Evolutionary conservation across 2,888 invertebrate species (phyloP), one percentile per base, ranked within the genome.

Genomic region (Antitype chi): DNA sequence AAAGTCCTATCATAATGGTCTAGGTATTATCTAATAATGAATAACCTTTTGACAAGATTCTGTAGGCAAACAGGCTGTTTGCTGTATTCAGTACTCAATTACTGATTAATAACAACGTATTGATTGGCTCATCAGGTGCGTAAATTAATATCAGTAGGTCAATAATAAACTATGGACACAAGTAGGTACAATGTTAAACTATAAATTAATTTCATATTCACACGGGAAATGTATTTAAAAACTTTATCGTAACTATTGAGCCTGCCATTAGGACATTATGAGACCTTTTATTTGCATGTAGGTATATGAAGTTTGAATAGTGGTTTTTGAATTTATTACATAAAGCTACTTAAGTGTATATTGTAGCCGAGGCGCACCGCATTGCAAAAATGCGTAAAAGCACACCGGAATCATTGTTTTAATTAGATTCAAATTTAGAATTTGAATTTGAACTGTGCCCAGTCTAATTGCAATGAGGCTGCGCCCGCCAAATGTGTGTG

Each of bases 141-240:
- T 70, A 70, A 32, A 67, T 28, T 25, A 57, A 79, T 70, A 49
- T 70, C 57, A 80, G 72, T 76, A 80, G 80, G 72, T 76, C 80
- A 76, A 71, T 43, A 70, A 28, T 38, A 38, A 47, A 49, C 4
- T 69, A 78, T 25, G 53, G 23, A 25, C 17, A 28, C 52, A 23
- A 52, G 38, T 13, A 38, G 11, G 23, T 11, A 47, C 64, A n/a
- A 5, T 52, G 52, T 25, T 20, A 53, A 78, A 47, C 17, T 47
- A 53, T 6, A 47, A 47, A 76, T 60, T 52, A 43, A 53, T 52
- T 20, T 28, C 11, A 60, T 28, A 9, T 66, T 28, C 13, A 13
- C 23, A 43, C 25, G 9, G 28, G 6, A 13, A 66, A 70, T 64
- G 47, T 49, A 17, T 17, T 75, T 2, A 20, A 52, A 52, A 28